Base-by-base conservation (phyloP, 1,140 invertebrate genomes). In the Bombus picipes region DNA sequence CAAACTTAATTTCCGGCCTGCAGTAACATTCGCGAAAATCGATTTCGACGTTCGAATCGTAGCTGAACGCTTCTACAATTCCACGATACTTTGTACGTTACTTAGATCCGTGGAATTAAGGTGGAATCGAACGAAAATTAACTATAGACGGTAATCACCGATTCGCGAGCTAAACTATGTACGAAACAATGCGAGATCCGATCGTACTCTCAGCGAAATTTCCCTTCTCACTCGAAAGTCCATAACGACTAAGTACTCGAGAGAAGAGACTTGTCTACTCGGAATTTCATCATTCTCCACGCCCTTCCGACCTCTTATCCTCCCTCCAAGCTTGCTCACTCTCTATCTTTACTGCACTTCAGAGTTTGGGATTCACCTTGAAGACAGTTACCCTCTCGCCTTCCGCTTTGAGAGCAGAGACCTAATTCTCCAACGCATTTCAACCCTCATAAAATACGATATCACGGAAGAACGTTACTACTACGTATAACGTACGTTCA, bases 361-460 rank as follows among this genome's bases (percentile, higher is more conserved):
- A 85, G 79, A 85, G 57, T 85, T 85, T 85, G 53, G 77, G 43
- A 85, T 85, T 80, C 83, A 80, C 83, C 68, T 85, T 85, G 77
- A 68, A 85, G 83, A 85, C 83, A 85, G 83, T 85, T 85, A 85
- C 76, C 77, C 83, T 85, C 76, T 85, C 72, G 83, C 83, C 57
- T 77, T 85, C 76, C 83, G 39, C 83, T 80, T 80, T 73, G 22
- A 80, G 78, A 85, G 57, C 66, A 62, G 53, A 80, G 83, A 85
- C 83, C 83, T 80, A 85, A 85, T 85, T 85, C 77, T 41, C 66
- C 76, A 15, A 70, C 77, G 53, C 68, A 25, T 72, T 85, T 85
- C 75, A 80, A 70, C 83, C 41, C 83, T 85, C 77, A 28, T 85
- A 80, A 85, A 85, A 72, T 62, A 85, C 53, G 28, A 72, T 32